Evolutionary conservation across 2,888 invertebrate species (phyloP), one percentile per base, ranked within the genome.

Genomic region (Latheticus oryzae): DNA sequence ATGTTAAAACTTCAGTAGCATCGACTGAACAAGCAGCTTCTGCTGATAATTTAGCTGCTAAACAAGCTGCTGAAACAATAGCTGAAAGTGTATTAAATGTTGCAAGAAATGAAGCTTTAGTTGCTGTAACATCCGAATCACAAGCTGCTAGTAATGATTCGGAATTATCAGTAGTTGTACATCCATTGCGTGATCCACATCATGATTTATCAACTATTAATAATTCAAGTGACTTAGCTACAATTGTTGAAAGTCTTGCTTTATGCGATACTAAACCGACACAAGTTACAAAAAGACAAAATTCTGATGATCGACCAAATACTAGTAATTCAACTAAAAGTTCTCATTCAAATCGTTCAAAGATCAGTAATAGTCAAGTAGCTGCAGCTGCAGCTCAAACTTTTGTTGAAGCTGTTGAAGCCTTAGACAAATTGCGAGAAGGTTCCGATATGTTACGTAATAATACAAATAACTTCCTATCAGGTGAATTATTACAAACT

Each of bases 21-120:
- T 90, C 92, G 7, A 95, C 95, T 1, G 97, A 97, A 73, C 97
- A 97, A 80, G 95, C 96, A 5, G 93, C 95, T 0, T 96, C 96
- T 0, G 95, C 95, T 0, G 97, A 97, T 77, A 96, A 95, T 80
- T 85, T 97, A 57, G 86, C 89, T 28, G 89, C 89, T 60, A 90
- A 90, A 81, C 87, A 91, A 81, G 91, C 95, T 1, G 91, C 93
- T 5, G 94, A 95, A 77, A 92, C 93, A 45, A 89, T 95, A 70
- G 90, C 94, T 1, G 94, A 95, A 79, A 89, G 87, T 73, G 88
- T 91, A 26, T 79, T 91, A 62, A 87, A 87, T 32, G 85, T 88
- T 40, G 88, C 87, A 9, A 85, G 87, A 63, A 86, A 87, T 2
- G 89, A 89, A 74, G 87, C 89, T 38, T 82, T 86, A 17, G 84